Evolutionary conservation across 2,797 vertebrate species (phyloP), one percentile per base, ranked within the genome.

Genomic region (Lagocephalus sceleratus): DNA sequence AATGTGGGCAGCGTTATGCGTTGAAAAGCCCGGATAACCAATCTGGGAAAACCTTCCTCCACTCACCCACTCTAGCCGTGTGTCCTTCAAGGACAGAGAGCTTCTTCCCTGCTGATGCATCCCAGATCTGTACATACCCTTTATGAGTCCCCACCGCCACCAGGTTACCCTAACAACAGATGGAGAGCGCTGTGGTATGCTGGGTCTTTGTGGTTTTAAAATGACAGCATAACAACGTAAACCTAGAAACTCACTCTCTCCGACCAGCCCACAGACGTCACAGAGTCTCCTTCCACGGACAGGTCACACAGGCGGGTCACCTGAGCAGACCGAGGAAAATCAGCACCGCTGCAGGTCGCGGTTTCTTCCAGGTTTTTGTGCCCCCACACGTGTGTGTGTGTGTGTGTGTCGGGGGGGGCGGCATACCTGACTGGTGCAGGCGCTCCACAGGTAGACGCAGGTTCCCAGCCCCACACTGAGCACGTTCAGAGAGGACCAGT

Each of bases 401-500:
- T n/a, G n/a, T n/a, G n/a, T n/a, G 8, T 26, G 45, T 20, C 20
- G 1, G 15, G 46, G 12, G 21, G 17, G 47, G 22, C 49, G 19
- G 47, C 42, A 38, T 25, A 56, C 97, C 91, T 99, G 97, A 81
- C 97, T 99, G 10, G 97, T 99, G 77, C 97, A 99, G 68, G 97
- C 97, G 0, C 97, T 99, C 97, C 97, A 99, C 23, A 99, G 88
- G 76, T 99, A 99, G 16, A 99, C 97, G 2, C 97, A 99, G 60
- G 97, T 99, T 1, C 97, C 97, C 54, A 99, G 90, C 57, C 97
- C 97, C 51, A 99, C 97, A 0, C 97, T 99, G 72, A 99, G 94
- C 42, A 99, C 96, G 0, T 99, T 99, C 44, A 99, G 91, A 54
- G 97, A 98, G 0, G 97, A 99, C 97, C 97, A 99, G 90, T 99